Evolutionary conservation across 2,113 vertebrate species (phyloP).

Genomic region (Xenopus borealis): DNA sequence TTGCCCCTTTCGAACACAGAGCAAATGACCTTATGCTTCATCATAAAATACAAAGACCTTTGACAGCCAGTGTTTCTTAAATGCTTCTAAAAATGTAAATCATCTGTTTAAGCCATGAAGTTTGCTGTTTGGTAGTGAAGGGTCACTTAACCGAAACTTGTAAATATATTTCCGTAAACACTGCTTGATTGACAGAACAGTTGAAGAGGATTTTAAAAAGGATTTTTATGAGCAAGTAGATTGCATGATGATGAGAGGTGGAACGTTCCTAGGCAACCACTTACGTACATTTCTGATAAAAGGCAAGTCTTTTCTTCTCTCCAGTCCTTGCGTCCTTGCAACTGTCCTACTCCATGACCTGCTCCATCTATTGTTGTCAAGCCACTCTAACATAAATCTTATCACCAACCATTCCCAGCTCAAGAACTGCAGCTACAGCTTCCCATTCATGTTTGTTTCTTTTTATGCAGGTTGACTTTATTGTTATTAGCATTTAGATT

Average conservation of each 20-base stretch:
- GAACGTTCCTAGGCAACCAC: constrained; percentile 10
- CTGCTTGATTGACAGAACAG: neutral
- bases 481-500: too few species aligned
- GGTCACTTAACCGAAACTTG: neutral
- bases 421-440: too few species aligned
- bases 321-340: constrained; percentile 9
- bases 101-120: too few species aligned
- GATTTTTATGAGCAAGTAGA: neutral
- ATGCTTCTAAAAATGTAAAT: neutral
- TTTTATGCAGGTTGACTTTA: too few species aligned
- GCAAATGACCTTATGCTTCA: too few species aligned
- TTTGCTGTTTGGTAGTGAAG: neutral
- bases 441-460: too few species aligned
- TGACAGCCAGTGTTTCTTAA: too few species aligned
- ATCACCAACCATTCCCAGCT: too few species aligned
- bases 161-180: neutral
- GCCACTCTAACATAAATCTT: too few species aligned
- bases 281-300: neutral
- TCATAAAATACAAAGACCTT: too few species aligned
- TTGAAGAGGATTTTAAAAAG: neutral
- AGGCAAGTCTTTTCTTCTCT: neutral
- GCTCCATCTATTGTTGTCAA: too few species aligned
- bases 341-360: neutral
- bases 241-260: neutral
- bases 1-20: too few species aligned